Evolutionary conservation across 2,888 invertebrate genomes (phyloP).

Genomic region (Polietes domitor): DNA sequence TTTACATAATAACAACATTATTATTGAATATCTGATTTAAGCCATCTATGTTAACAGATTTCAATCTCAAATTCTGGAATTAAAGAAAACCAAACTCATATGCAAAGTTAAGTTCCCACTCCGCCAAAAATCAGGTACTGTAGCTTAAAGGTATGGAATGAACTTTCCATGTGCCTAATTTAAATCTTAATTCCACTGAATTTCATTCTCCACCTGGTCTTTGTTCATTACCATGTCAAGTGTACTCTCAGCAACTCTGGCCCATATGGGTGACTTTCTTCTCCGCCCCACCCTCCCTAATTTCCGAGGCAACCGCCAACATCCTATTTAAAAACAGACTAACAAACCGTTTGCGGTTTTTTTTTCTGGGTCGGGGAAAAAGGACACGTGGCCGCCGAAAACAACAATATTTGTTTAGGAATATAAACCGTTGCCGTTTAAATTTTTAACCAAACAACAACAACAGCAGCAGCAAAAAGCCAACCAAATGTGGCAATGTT

Average conservation of each 20-base stretch:
- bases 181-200: neutral
- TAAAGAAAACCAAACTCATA: too few relatives aligned
- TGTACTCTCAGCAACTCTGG: neutral
- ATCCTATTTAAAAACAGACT: neutral
- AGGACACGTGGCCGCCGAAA: slow-evolving; percentile 19
- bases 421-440: neutral
- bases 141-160: neutral
- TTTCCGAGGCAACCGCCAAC: too few relatives aligned
- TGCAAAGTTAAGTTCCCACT: too few relatives aligned
- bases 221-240: neutral
- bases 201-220: neutral
- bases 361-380: neutral
- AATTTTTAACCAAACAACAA: neutral
- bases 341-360: slow-evolving; percentile 16
- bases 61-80: too few relatives aligned
- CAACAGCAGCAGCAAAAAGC: neutral
- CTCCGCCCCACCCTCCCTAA: too few relatives aligned
- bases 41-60: too few relatives aligned
- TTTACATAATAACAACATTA: too few relatives aligned
- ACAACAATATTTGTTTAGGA: slow-evolving; percentile 29
- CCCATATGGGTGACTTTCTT: too few relatives aligned
- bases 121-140: neutral
- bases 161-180: neutral
- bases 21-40: too few relatives aligned
- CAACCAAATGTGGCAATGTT: neutral